A percentile compares a stretch with the other conserved stretches of the same genome.
Conservation (phyloP, 1,140 invertebrate genomes). For the Metaphire vulgaris region DNA sequence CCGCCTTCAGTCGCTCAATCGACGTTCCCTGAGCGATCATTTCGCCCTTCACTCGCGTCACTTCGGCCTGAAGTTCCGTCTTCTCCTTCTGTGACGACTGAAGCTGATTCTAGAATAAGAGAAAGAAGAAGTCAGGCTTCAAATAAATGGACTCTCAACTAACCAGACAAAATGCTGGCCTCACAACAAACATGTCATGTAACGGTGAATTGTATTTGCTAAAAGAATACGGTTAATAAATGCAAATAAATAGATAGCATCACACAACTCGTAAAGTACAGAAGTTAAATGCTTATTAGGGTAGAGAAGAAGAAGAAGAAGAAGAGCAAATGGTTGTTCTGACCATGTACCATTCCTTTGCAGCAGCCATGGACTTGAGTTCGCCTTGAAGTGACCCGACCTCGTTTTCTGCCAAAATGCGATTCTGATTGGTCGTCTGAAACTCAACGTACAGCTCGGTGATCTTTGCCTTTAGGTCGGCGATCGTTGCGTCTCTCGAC, state of each 20-base stretch:
- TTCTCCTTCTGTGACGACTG: constrained; percentile 45
- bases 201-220: too few relatives aligned
- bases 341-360: constrained; percentile 52
- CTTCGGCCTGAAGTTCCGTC: constrained; percentile 49
- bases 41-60: constrained; percentile 46
- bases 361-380: constrained; percentile 46
- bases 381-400: constrained; percentile 47
- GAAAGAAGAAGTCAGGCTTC: too few relatives aligned
- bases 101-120: constrained; percentile 46
- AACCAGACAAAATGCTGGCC: too few relatives aligned
- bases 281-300: too few relatives aligned
- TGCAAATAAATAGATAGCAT: too few relatives aligned
- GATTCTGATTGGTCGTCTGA: constrained; percentile 44
- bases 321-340: too few relatives aligned
- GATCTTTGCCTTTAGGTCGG: constrained; percentile 53
- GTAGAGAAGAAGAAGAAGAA: too few relatives aligned
- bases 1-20: constrained; percentile 49
- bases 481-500: constrained; percentile 49
- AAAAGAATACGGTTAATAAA: too few relatives aligned
- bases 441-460: constrained; percentile 54
- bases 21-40: constrained; percentile 41
- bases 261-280: too few relatives aligned
- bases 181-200: too few relatives aligned
- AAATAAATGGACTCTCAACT: too few relatives aligned
- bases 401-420: constrained; percentile 51